phyloP scores from a whole-genome alignment of 2,113 vertebrate genomes.

The Tachuris rubrigastra region DNA sequence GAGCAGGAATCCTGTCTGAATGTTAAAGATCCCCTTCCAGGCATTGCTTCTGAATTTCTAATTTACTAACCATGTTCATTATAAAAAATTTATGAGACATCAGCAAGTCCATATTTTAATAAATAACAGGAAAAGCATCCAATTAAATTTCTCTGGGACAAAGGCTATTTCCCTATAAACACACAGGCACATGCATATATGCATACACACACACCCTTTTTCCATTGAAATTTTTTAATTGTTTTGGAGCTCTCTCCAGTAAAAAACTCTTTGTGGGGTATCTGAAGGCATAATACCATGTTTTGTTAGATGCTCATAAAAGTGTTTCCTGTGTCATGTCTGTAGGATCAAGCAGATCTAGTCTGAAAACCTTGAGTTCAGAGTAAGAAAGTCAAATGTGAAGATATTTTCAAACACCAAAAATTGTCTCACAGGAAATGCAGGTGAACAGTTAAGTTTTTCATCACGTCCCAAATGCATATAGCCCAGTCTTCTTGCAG shows the following conservation, averaged over 20 bases:
- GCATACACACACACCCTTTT: neutral
- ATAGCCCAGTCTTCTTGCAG: neutral
- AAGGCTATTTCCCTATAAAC: neutral
- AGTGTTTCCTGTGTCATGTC: neutral
- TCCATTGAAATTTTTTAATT: neutral
- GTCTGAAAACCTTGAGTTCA: neutral
- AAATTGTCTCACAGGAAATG: neutral
- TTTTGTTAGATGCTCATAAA: neutral
- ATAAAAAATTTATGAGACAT: neutral
- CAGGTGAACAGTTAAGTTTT: neutral
- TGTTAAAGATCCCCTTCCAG: neutral
- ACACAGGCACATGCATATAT: fast-evolving
- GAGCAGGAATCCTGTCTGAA: neutral
- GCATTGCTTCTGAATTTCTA: neutral
- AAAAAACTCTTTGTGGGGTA: neutral
- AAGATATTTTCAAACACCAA: neutral
- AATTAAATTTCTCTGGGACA: constrained; percentile 1
- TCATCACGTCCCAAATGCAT: neutral
- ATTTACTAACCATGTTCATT: neutral
- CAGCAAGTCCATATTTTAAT: neutral
- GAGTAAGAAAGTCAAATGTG: neutral
- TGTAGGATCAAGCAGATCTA: neutral
- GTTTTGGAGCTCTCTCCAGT: neutral
- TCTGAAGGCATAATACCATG: neutral
- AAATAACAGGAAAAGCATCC: neutral